phyloP scores from a whole-genome alignment of 2,888 invertebrate species.

The Orchesella flavescens region DNA sequence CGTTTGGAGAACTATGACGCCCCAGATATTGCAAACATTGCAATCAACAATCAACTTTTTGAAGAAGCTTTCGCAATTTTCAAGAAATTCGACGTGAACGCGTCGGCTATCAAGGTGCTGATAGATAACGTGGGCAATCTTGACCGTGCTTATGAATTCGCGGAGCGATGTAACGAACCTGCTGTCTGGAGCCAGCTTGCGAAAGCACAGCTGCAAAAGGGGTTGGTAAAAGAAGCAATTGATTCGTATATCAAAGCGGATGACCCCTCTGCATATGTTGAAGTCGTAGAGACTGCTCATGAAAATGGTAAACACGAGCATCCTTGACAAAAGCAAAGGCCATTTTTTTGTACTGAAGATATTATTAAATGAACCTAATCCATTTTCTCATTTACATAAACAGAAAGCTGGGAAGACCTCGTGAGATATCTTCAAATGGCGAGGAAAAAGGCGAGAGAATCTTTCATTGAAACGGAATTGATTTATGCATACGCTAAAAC shows the following conservation, averaged over 20 bases:
- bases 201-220: conserved; percentile 94
- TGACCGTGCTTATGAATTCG: conserved; percentile 99
- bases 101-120: conserved; percentile 97
- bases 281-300: conserved; percentile 96
- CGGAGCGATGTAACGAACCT: conserved; percentile 98
- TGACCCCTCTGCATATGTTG: conserved; percentile 98
- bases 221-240: conserved; percentile 97
- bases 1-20: conserved; percentile 99
- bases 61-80: conserved; percentile 99
- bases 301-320: conserved; percentile 82
- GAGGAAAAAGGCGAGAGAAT: conserved; percentile 97
- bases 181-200: conserved; percentile 99
- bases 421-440: conserved; percentile 98
- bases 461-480: conserved; percentile 98
- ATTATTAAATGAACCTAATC: conserved; percentile 55
- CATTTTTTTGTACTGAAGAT: too few species aligned
- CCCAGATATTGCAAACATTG: conserved; percentile 99
- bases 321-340: too few species aligned
- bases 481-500: conserved; percentile 99
- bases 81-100: conserved; percentile 99
- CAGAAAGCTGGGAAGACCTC: conserved; percentile 95
- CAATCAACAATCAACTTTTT: conserved; percentile 96
- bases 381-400: conserved; percentile 22
- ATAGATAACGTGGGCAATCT: conserved; percentile 98
- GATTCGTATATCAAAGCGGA: conserved; percentile 99